Percentiles rank a stretch among this genome's conserved stretches.
Conservation (phyloP, 2,888 invertebrate species). For the Dryomyza anilis region DNA sequence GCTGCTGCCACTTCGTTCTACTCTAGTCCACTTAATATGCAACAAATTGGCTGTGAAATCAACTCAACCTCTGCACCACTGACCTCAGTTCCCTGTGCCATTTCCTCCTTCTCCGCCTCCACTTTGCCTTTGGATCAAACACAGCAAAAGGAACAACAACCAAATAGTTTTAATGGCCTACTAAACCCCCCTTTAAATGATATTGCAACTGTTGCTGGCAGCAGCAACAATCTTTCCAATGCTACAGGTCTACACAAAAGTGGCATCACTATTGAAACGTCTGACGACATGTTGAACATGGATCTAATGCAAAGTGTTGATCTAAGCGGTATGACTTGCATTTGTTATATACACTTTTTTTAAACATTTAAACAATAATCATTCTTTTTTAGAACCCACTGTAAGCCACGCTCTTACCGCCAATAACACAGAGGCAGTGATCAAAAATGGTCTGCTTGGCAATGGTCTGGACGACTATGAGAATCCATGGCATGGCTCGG, state of each 20-base stretch:
- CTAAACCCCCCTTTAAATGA: constrained; percentile 11
- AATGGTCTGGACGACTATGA: constrained; percentile 29
- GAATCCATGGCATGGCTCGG: constrained; percentile 50
- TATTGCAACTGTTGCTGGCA: neutral
- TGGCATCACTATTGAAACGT: constrained; percentile 33
- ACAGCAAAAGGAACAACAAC: too few relatives aligned
- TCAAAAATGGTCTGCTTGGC: constrained; percentile 5
- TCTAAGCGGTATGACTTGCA: constrained; percentile 43
- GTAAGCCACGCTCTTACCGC: neutral
- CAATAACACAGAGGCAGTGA: neutral
- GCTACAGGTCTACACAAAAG: constrained; percentile 17
- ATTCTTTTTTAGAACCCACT: neutral
- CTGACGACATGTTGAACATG: constrained; percentile 34
- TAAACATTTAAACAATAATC: neutral
- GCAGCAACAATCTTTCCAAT: neutral
- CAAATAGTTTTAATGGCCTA: constrained; percentile 22
- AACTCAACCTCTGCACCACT: constrained; percentile 13
- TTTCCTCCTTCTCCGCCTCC: neutral
- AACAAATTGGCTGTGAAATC: constrained; percentile 24
- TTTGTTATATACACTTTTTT: neutral
- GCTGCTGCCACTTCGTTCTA: constrained; percentile 4
- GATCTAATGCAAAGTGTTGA: constrained; percentile 49
- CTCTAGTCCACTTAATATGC: constrained; percentile 21
- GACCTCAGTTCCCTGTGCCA: constrained; percentile 12
- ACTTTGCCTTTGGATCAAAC: neutral